Base-by-base conservation (phyloP, 2,888 invertebrate genomes). In the Chesias legatella region DNA sequence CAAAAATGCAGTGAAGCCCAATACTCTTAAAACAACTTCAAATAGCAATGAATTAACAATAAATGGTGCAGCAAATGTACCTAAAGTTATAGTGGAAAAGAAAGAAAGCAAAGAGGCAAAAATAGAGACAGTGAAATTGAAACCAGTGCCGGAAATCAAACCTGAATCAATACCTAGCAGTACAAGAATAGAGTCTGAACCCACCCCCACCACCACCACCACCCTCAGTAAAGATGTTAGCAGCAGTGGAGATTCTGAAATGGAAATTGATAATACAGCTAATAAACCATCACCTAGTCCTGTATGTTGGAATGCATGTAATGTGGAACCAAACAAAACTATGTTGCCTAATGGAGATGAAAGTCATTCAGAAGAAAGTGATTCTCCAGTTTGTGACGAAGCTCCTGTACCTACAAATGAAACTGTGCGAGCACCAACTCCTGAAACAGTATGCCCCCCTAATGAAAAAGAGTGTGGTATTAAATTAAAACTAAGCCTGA, bases 401-500 rank as follows among this genome's bases (percentile, higher is more conserved):
- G 48, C 57, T 27, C 52, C 61, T 50, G 61, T 61, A 39, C 58
- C 62, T 9, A 32, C 57, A 47, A 61, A 51, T 52, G 59, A 63
- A 26, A 43, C 49, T 34, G 44, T 53, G 38, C 56, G 56, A 22
- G 31, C 50, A 11, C 73, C 65, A 57, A 45, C 48, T 38, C 70
- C 71, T 40, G 69, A 70, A 51, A 44, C 65, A 43, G 30, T 53
- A 27, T 51, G 47, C 53, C 50, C 58, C 45, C 65, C 73, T 21
- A 74, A 65, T 57, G 83, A 81, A 57, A 81, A 79, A 53, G 84
- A 85, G 48, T 62, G 78, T 73, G 86, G 86, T 33, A 86, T 88
- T 17, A 88, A 88, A 63, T 64, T 88, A 51, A 88, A 86, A 64
- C 63, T 88, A 36, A 86, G 86, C 53, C 67, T 88, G 45, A 88